Base-by-base conservation (phyloP, 2,113 vertebrate species). In the Larimichthys polyactis region DNA sequence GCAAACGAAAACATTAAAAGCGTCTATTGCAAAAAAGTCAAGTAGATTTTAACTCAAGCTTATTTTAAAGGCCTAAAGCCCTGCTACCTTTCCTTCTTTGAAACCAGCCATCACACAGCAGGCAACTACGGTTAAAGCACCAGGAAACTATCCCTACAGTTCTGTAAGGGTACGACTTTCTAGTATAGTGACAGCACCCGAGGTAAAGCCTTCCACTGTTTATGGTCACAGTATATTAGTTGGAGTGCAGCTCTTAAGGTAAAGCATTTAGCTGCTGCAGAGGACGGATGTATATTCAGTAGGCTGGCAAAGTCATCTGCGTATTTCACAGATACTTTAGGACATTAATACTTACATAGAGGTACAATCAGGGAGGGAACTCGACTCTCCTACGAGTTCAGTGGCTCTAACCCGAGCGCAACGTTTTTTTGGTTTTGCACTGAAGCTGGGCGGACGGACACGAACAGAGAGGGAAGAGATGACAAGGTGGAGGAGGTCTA, bases 161-260 rank as follows among this genome's bases (percentile, higher is more conserved):
- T 40, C 36, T 40, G 36, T 40, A 8, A 40, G 36, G 36, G 36
- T 11, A 22, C 43, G 7, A 10, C 32, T 40, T 16, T 20, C 22
- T 27, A 1, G 19, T 54, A 20, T 8, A 27, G 62, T 43, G 60
- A 57, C 83, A 22, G 68, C 2, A 51, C 49, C 48, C 19, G 19
- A 59, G 65, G 48, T 60, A 60, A 75, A 81, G 71, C 57, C 71
- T 55, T 60, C 70, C 36, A 69, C 22, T 17, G 5, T 9, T 54
- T 29, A 19, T 60, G 22, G 3, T 36, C 54, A 73, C 62, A 68
- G 78, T 78, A 57, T 59, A 19, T 17, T 32, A 22, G 55, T 19
- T 57, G 32, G 64, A 65, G 69, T 70, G 79, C 36, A 78, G 55
- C 63, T 71, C 27, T 4, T 44, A 76, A 82, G 75, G 72, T 71